Conservation (phyloP, 1,140 invertebrate genomes). For the Vanessa tameamea region DNA sequence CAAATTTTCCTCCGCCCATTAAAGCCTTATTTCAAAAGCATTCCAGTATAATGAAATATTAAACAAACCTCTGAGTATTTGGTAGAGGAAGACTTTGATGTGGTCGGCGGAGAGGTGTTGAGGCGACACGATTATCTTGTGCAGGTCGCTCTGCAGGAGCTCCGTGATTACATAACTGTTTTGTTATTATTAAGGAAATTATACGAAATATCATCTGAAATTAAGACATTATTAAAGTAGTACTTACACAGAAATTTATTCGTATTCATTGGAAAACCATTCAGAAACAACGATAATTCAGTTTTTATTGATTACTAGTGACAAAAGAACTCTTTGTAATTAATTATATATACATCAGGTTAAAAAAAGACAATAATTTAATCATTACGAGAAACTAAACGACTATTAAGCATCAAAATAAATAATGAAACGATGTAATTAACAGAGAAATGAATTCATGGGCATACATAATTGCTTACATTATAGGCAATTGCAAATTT, state of each 20-base stretch:
- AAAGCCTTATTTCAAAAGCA: slow-evolving; percentile 15
- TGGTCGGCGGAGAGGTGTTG: slow-evolving; percentile 99
- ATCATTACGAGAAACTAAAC: not conserved
- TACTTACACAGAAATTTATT: no score
- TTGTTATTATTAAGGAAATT: slow-evolving; percentile 80
- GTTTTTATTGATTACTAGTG: no score
- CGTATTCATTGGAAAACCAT: no score
- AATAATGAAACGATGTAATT: not conserved
- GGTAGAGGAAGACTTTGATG: slow-evolving; percentile 99
- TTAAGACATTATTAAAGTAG: not conserved
- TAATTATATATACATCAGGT: not conserved
- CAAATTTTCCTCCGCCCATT: not conserved
- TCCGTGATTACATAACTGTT: slow-evolving; percentile 99
- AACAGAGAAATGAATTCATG: not conserved
- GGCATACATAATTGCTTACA: not conserved
- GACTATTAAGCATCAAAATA: not conserved
- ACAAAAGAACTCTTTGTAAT: not conserved
- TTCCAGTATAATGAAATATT: slow-evolving; percentile 20
- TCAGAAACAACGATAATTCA: no score
- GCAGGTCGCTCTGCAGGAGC: slow-evolving; percentile 99
- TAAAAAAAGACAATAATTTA: not conserved
- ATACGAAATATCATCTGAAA: slow-evolving; percentile 32
- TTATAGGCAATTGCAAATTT: slow-evolving; percentile 8
- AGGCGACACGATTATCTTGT: slow-evolving; percentile 99
- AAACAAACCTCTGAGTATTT: slow-evolving; percentile 96